These are phyloP conservation scores for Temnothorax nylanderi DNA, from an alignment of 1,140 invertebrate species.

Conservation along the genomic window DNA sequence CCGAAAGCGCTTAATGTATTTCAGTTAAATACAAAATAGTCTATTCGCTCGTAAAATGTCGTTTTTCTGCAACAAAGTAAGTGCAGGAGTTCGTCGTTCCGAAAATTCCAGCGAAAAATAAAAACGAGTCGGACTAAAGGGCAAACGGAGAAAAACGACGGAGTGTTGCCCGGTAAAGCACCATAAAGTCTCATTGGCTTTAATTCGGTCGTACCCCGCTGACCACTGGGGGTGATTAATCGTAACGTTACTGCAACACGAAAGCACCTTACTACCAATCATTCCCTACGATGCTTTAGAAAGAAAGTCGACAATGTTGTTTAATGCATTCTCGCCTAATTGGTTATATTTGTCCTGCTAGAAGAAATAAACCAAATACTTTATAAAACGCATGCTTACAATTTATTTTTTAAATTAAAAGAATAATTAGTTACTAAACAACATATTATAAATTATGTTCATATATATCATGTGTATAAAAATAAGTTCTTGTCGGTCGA, in stretches of 20 bases:
- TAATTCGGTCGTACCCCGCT: constrained; percentile 71
- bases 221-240: constrained; percentile 57
- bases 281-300: constrained; percentile 49
- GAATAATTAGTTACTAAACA: neutral
- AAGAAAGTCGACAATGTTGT: constrained; percentile 47
- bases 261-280: constrained; percentile 56
- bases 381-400: neutral
- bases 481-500: neutral
- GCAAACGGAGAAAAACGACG: constrained; percentile 53
- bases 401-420: neutral
- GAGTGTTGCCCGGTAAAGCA: constrained; percentile 52
- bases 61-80: constrained; percentile 29
- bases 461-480: neutral
- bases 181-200: constrained; percentile 75
- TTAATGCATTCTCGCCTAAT: constrained; percentile 31
- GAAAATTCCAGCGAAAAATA: constrained; percentile 37
- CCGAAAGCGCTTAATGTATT: constrained; percentile 7
- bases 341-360: neutral
- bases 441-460: neutral
- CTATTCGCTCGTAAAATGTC: constrained; percentile 1
- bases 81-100: constrained; percentile 31
- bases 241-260: constrained; percentile 57
- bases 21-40: neutral
- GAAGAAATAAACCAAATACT: neutral
- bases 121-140: constrained; percentile 31